Percentiles rank a stretch among this genome's conserved stretches.
phyloP scores from a whole-genome alignment of 2,888 invertebrate species.

The Melanargia galathea region DNA sequence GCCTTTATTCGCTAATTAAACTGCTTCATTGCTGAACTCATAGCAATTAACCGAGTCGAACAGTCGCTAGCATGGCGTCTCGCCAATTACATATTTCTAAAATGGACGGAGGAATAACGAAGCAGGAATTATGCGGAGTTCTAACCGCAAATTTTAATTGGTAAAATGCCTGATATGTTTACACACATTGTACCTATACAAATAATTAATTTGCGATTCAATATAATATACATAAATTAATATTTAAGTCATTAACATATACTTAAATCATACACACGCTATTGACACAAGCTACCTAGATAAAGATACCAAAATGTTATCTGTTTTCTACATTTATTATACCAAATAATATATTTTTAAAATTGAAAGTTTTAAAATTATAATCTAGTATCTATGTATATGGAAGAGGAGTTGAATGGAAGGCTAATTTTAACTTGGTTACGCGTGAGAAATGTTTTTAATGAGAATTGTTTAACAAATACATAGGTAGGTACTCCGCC shows the following conservation, averaged over 20 bases:
- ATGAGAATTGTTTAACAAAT: slow-evolving; percentile 2
- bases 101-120: slow-evolving; percentile 42
- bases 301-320: too few relatives aligned
- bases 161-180: slow-evolving; percentile 39
- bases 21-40: slow-evolving; percentile 67
- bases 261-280: too few relatives aligned
- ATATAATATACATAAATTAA: slow-evolving; percentile 34
- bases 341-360: too few relatives aligned
- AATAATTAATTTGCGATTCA: slow-evolving; percentile 45
- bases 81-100: slow-evolving; percentile 43
- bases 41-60: slow-evolving; percentile 49
- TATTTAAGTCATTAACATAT: slow-evolving; percentile 40
- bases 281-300: too few relatives aligned
- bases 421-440: background rate
- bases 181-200: slow-evolving; percentile 37
- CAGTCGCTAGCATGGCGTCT: slow-evolving; percentile 41
- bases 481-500: too few relatives aligned
- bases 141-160: slow-evolving; percentile 45
- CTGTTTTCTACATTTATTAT: too few relatives aligned
- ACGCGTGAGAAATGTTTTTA: slow-evolving; percentile 6
- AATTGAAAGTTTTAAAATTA: too few relatives aligned
- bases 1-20: slow-evolving; percentile 68
- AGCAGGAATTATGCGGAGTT: slow-evolving; percentile 40
- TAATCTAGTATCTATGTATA: background rate
- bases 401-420: background rate